phyloP scores from a whole-genome alignment of 1,140 invertebrate genomes.

The Bombus superbus region DNA sequence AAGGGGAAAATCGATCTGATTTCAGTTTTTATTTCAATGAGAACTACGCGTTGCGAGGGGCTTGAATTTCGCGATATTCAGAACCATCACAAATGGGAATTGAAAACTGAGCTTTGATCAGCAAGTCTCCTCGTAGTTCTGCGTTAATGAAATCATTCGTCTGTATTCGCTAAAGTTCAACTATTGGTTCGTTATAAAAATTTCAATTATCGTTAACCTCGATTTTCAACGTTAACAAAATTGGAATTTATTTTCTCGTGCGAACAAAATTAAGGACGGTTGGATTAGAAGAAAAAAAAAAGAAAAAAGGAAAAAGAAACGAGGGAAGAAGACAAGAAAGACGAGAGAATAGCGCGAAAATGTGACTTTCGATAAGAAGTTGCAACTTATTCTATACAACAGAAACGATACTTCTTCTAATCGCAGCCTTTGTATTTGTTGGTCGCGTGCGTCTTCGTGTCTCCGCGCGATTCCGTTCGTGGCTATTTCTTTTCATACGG shows the following conservation, averaged over 20 bases:
- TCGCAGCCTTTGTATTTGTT: neutral
- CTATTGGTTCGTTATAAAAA: neutral
- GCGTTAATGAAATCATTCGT: neutral
- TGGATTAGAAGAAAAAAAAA: neutral
- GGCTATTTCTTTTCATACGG: constrained; percentile 14
- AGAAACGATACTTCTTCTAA: neutral
- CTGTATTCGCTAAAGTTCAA: neutral
- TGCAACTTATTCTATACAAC: neutral
- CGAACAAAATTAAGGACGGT: too few species aligned
- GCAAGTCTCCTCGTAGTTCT: neutral
- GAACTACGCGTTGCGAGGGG: neutral
- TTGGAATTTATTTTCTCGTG: neutral
- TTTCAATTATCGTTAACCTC: neutral
- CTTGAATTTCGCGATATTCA: neutral
- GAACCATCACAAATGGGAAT: neutral
- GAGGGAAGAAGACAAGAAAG: too few species aligned
- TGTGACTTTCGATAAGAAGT: neutral
- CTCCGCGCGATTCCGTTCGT: neutral
- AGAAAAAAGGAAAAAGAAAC: neutral
- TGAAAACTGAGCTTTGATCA: neutral
- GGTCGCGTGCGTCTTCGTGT: neutral
- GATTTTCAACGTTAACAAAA: neutral
- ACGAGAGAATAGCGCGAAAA: neutral
- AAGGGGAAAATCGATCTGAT: neutral
- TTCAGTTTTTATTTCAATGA: neutral